Evolutionary conservation across 2,113 vertebrate species (phyloP).

Genomic region (Riparia riparia): DNA sequence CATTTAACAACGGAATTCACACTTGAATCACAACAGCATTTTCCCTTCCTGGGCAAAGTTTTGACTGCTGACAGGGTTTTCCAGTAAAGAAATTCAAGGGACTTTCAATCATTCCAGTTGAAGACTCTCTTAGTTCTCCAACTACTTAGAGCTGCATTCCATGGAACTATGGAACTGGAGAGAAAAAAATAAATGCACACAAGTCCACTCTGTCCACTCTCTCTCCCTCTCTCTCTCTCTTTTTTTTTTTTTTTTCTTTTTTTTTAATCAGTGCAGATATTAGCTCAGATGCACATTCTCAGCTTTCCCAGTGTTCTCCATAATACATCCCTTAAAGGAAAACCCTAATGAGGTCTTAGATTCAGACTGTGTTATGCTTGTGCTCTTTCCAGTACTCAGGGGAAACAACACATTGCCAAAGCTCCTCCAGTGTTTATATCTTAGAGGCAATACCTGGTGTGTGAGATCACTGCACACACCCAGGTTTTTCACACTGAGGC

Average conservation of each 20-base stretch:
- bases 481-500: not conserved
- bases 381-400: not conserved
- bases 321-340: not conserved
- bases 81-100: conserved; percentile 14
- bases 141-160: not conserved
- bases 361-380: not conserved
- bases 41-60: not conserved
- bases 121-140: not conserved
- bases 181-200: not conserved
- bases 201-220: not conserved
- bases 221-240: not conserved
- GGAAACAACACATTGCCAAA: not conserved
- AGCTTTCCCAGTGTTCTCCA: not conserved
- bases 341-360: not conserved
- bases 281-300: not conserved
- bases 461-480: not conserved
- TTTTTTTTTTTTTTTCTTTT: not conserved
- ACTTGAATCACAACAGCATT: not conserved
- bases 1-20: not conserved
- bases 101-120: not conserved
- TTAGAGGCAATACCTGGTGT: not conserved
- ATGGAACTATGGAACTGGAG: not conserved
- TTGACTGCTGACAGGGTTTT: not conserved
- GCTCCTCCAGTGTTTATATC: not conserved
- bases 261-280: not conserved